phyloP scores from a whole-genome alignment of 2,888 invertebrate species.

The Siphonodentalium dalli region DNA sequence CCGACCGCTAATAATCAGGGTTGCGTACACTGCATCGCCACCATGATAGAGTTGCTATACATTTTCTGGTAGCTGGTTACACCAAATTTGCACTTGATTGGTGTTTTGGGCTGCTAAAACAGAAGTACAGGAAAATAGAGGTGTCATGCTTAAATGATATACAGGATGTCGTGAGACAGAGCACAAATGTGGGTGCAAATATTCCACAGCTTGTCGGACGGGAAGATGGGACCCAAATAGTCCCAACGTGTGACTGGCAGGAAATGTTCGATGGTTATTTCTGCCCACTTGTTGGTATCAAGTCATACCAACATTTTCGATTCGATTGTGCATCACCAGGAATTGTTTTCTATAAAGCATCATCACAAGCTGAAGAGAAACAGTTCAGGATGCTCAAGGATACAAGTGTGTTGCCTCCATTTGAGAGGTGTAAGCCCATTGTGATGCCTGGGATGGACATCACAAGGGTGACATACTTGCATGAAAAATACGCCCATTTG shows the following conservation, averaged over 20 bases:
- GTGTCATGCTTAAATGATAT: constrained; percentile 19
- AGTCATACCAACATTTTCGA: constrained; percentile 20
- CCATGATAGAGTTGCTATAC: constrained; percentile 4
- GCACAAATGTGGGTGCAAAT: constrained; percentile 18
- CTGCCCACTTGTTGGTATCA: constrained; percentile 17
- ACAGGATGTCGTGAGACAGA: constrained; percentile 7
- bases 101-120: too few relatives aligned
- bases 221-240: constrained; percentile 15
- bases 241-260: constrained; percentile 22
- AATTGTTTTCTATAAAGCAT: too few relatives aligned
- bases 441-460: too few relatives aligned
- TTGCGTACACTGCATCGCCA: too few relatives aligned
- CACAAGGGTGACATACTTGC: too few relatives aligned
- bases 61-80: constrained; percentile 22
- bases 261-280: constrained; percentile 5
- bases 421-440: too few relatives aligned
- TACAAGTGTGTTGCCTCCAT: too few relatives aligned
- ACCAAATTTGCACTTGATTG: constrained; percentile 30
- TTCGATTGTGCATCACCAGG: too few relatives aligned
- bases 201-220: constrained; percentile 18
- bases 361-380: too few relatives aligned
- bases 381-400: too few relatives aligned
- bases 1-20: too few relatives aligned
- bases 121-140: background rate
- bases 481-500: too few relatives aligned